Conservation (phyloP, 2,797 vertebrate genomes). For the Bradypodion ventrale region DNA sequence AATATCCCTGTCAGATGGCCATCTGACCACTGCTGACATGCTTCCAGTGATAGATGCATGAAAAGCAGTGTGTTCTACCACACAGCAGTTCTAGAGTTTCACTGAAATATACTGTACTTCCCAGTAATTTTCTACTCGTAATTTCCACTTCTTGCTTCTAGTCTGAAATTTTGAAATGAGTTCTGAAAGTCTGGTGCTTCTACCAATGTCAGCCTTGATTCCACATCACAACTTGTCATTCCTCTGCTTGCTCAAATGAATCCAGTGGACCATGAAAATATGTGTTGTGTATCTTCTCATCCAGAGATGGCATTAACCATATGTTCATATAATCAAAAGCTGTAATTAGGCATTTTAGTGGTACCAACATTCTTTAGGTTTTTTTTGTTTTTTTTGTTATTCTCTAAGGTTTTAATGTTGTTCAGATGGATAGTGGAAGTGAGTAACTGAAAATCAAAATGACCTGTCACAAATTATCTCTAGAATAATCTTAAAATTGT, state of each 20-base stretch:
- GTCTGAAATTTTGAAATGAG: too few relatives aligned
- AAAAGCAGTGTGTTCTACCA: background rate
- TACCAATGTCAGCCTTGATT: constrained; percentile 1
- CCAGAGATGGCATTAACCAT: constrained; percentile 18
- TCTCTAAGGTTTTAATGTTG: background rate
- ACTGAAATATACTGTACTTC: too few relatives aligned
- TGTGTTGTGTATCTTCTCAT: constrained; percentile 24
- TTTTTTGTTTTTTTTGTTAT: background rate
- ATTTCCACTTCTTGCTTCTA: too few relatives aligned
- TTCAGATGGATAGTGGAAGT: background rate
- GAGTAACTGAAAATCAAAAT: background rate
- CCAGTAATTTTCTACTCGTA: too few relatives aligned
- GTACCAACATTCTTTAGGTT: background rate
- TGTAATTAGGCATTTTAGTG: background rate
- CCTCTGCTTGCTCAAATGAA: background rate
- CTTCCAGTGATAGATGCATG: background rate
- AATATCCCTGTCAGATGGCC: background rate
- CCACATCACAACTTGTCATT: background rate
- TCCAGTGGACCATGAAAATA: constrained; percentile 7
- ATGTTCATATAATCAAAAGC: constrained; percentile 22
- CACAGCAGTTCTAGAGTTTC: background rate
- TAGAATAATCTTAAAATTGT: background rate
- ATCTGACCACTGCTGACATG: background rate
- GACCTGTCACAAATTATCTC: background rate
- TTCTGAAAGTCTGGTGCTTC: background rate